These are phyloP conservation scores for Polyergus mexicanus DNA, from an alignment of 1,140 invertebrate genomes.

Conservation along the genomic window DNA sequence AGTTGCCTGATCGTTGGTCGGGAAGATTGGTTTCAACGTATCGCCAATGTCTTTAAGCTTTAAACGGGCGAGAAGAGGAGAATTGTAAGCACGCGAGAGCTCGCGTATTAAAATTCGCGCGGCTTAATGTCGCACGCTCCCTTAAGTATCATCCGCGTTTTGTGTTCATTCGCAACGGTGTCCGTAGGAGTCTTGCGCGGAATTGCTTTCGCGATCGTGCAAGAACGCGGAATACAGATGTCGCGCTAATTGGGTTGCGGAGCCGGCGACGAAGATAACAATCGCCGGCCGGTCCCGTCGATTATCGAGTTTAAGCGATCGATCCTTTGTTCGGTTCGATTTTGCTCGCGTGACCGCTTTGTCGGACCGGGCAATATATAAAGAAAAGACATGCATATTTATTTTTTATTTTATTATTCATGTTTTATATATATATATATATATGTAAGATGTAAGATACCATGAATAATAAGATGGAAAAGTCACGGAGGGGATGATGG, in stretches of 20 bases:
- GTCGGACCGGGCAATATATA: not conserved
- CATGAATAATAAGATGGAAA: too few species aligned
- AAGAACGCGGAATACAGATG: conserved; percentile 66
- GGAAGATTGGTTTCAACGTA: conserved; percentile 59
- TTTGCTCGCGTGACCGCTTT: not conserved
- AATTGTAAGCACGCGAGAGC: not conserved
- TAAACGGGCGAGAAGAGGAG: not conserved
- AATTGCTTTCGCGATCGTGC: conserved; percentile 49
- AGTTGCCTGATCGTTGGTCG: conserved; percentile 56
- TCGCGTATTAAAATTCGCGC: conserved; percentile 53
- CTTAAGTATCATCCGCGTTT: conserved; percentile 49
- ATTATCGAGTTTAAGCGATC: conserved; percentile 57
- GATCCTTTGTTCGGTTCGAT: not conserved
- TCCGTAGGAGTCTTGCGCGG: not conserved
- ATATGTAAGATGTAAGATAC: too few species aligned
- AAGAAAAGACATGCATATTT: too few species aligned
- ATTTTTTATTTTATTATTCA: too few species aligned
- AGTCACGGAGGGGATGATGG: not conserved
- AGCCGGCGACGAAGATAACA: conserved; percentile 51
- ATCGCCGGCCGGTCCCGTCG: conserved; percentile 32
- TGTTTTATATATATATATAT: too few species aligned
- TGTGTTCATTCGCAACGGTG: conserved; percentile 38
- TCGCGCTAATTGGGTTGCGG: conserved; percentile 63
- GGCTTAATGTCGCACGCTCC: conserved; percentile 61
- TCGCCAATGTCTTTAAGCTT: conserved; percentile 60